Conservation (phyloP, 2,797 vertebrate species). For the Propithecus perrieri region DNA sequence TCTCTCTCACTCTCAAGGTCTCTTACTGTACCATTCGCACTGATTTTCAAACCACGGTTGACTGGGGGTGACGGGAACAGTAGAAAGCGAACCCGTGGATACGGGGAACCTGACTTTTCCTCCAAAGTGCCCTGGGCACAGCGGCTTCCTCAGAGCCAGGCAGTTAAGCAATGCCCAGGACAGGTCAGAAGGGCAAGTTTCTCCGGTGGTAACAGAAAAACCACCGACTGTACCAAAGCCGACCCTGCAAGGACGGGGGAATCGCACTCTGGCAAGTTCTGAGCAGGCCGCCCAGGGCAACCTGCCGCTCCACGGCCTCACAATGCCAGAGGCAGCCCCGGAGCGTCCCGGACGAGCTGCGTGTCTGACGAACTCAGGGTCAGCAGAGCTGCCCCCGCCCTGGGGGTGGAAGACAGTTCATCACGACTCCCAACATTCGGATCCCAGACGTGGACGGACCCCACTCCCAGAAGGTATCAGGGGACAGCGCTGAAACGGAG, state of each 20-base stretch:
- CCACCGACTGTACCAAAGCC: background rate
- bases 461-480: accelerated
- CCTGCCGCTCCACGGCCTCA: background rate
- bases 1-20: background rate
- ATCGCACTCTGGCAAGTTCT: background rate
- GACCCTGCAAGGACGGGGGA: background rate
- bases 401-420: too few relatives aligned
- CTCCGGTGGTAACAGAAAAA: background rate
- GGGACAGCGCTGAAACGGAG: too few relatives aligned
- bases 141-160: background rate
- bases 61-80: too few relatives aligned
- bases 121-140: background rate
- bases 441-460: too few relatives aligned
- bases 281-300: background rate
- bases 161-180: background rate
- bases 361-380: background rate
- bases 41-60: background rate
- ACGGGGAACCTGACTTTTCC: background rate
- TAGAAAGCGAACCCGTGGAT: too few relatives aligned
- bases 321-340: background rate
- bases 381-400: background rate
- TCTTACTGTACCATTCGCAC: background rate
- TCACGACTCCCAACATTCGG: background rate
- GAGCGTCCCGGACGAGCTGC: background rate
- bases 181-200: background rate